Percentiles rank a stretch among this genome's conserved stretches.
These are phyloP conservation scores for Pedetes capensis DNA, from an alignment of 2,113 vertebrate genomes.

Conservation along the genomic window DNA sequence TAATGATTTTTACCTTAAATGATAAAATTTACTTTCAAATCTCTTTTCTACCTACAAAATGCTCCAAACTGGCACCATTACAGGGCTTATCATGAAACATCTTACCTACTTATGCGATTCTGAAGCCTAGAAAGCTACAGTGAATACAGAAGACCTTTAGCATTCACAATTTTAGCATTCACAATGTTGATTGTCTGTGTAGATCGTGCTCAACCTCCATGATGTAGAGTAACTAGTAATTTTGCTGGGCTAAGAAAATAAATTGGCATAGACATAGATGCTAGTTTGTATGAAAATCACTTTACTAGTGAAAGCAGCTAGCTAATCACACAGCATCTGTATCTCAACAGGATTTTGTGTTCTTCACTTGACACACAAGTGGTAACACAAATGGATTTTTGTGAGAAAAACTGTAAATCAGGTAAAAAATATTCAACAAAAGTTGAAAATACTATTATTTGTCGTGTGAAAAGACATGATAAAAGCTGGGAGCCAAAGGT, in stretches of 20 bases:
- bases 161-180: background rate
- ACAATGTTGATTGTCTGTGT: background rate
- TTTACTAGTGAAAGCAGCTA: conserved; percentile 24
- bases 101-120: conserved; percentile 30
- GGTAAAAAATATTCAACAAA: conserved; percentile 14
- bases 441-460: conserved; percentile 5
- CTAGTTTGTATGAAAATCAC: conserved; percentile 7
- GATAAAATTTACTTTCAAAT: conserved; percentile 44
- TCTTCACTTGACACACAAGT: background rate
- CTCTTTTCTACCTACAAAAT: conserved; percentile 48
- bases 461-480: background rate
- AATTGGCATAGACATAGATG: background rate
- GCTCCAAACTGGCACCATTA: conserved; percentile 24
- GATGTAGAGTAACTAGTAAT: background rate
- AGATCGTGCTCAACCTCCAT: background rate
- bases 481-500: background rate
- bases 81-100: background rate
- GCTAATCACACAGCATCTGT: background rate
- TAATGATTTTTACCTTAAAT: conserved; percentile 54
- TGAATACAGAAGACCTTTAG: background rate
- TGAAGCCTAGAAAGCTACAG: background rate
- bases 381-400: background rate
- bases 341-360: background rate
- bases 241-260: background rate
- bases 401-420: background rate